Conservation (phyloP, 2,797 vertebrate species). For the Amazonetta brasiliensis region DNA sequence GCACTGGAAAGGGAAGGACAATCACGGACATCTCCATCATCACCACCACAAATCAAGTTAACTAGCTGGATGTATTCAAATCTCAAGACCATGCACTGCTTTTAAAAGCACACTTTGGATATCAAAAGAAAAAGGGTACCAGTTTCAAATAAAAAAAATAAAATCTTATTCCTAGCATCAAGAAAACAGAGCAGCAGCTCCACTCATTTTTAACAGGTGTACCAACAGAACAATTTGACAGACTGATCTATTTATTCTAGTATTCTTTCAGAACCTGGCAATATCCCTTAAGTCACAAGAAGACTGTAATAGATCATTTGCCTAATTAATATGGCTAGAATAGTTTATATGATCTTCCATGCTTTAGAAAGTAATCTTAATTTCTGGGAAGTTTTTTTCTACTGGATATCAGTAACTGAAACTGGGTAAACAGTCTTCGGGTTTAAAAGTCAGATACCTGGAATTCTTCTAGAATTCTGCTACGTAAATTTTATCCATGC, state of each 20-base stretch:
- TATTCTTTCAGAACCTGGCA: neutral
- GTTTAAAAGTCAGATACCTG: neutral
- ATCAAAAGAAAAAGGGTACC: neutral
- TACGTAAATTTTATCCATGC: neutral
- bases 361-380: no score
- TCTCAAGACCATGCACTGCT: neutral
- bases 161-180: neutral
- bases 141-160: neutral
- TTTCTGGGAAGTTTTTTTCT: neutral
- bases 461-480: neutral
- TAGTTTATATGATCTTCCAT: neutral
- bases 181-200: neutral
- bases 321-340: neutral
- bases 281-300: neutral
- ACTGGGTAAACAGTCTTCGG: neutral
- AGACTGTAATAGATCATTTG: neutral
- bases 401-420: neutral
- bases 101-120: neutral
- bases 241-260: neutral
- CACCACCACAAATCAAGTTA: neutral
- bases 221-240: neutral
- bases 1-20: neutral
- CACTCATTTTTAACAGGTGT: accelerated
- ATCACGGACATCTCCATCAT: neutral
- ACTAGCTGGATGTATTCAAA: neutral